Evolutionary conservation across 2,888 invertebrate species (phyloP), one percentile per base, ranked within the genome.

Genomic region (Acanthacorydalis orientalis): DNA sequence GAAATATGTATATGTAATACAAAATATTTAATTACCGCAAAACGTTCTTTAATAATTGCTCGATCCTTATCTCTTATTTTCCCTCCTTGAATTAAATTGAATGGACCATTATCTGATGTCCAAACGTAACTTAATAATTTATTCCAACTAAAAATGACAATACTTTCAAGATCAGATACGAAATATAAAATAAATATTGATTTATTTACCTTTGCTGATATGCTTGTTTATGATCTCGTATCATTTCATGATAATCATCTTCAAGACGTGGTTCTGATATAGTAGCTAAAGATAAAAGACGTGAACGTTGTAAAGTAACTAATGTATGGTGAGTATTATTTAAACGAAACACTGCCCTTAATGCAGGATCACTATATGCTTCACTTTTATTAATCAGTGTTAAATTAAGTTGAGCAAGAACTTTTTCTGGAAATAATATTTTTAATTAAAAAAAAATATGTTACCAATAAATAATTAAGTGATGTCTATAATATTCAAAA

Each of bases 301-400:
- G 82, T 50, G 85, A 89, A 55, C 89, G 78, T 56, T 88, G 86
- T 23, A 96, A 69, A 9, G 92, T 87, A 69, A 90, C 92, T n/a
- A 93, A 70, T 51, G 96, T 82, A 60, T 96, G 93, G 63, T 93
- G 83, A 54, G 88, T 90, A 64, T 97, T 97, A 66, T 97, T 97
- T 40, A 96, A 69, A 50, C 92, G 77, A 61, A 96, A 96, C 47
- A 95, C 77, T 7, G 91, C 85, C 57, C 86, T 83, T 12, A 95
- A 73, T 4, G 88, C 88, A 40, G 73, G 68, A 61, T 95, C 95
- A 37, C 78, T 80, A 60, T 96, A 96, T 50, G 87, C 82, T 58
- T 95, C 92, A 62, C 91, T 89, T 68, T 92, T 90, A 62, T 80
- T 91, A 51, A 88, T 78, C 33, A 96, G 72, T 8, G 91, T 88